phyloP scores from a whole-genome alignment of 2,113 vertebrate species.

The Phaethon lepturus region DNA sequence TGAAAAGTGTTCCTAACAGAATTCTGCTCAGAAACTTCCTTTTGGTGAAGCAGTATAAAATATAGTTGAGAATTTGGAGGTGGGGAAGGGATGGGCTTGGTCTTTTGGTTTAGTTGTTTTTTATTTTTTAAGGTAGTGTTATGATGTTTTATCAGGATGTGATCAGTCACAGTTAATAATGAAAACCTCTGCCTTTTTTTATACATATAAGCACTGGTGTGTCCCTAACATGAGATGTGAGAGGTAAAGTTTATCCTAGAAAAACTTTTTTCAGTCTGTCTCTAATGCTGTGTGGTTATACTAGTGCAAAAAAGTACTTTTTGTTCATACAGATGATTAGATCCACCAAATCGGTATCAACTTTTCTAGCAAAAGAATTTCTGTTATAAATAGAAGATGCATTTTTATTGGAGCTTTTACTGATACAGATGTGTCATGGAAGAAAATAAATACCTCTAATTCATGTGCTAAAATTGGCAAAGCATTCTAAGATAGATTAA shows the following conservation, averaged over 20 bases:
- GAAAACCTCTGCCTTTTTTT: background rate
- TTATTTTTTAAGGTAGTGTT: background rate
- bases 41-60: background rate
- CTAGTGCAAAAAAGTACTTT: background rate
- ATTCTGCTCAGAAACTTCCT: background rate
- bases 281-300: background rate
- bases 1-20: background rate
- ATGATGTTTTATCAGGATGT: background rate
- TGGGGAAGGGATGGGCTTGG: background rate
- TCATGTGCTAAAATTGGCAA: background rate
- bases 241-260: background rate
- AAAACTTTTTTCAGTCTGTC: background rate
- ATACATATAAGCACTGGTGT: background rate
- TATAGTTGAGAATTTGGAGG: background rate
- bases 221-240: background rate
- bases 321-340: background rate
- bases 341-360: background rate
- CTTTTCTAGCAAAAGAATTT: background rate
- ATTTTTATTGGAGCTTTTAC: background rate
- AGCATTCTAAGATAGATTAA: background rate
- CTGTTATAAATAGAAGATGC: background rate
- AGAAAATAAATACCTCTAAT: background rate
- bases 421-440: background rate
- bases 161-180: background rate
- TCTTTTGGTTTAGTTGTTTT: background rate